Percentiles rank a stretch among this genome's conserved stretches.
Evolutionary conservation across 2,888 invertebrate species (phyloP).

Genomic region (Sarcophaga subvicina): DNA sequence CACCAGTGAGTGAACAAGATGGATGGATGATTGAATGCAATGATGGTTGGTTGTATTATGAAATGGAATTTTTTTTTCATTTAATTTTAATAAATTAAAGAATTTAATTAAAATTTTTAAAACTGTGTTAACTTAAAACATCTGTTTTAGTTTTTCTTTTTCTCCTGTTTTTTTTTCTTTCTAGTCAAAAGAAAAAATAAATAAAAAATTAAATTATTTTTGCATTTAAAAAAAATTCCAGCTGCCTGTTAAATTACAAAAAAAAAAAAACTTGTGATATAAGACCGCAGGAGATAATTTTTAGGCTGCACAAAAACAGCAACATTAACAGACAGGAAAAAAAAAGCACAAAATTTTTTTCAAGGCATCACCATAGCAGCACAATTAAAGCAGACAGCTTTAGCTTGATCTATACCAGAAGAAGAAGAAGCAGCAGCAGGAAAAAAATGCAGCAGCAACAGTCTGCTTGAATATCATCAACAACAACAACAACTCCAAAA

Average conservation of each 20-base stretch:
- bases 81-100: background rate
- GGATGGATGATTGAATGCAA: too few relatives aligned
- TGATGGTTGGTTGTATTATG: too few relatives aligned
- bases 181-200: background rate
- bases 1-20: too few relatives aligned
- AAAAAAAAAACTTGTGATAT: conserved; percentile 63
- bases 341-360: conserved; percentile 46
- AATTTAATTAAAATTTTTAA: background rate
- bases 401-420: conserved; percentile 61
- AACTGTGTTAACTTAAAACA: conserved; percentile 32
- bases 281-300: conserved; percentile 78
- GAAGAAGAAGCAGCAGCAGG: conserved; percentile 67
- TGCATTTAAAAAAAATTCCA: conserved; percentile 58
- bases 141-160: conserved; percentile 52
- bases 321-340: conserved; percentile 27
- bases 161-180: background rate
- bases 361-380: conserved; percentile 43
- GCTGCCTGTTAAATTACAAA: conserved; percentile 56
- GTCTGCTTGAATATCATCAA: conserved; percentile 41
- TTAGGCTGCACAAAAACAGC: conserved; percentile 55
- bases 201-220: conserved; percentile 52
- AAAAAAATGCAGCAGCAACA: conserved; percentile 60
- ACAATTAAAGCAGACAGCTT: conserved; percentile 54
- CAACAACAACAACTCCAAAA: background rate
- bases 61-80: background rate